Percentiles rank a stretch among this genome's conserved stretches.
Conservation (phyloP, 1,140 invertebrate genomes). For the Acromyrmex echinatior region DNA sequence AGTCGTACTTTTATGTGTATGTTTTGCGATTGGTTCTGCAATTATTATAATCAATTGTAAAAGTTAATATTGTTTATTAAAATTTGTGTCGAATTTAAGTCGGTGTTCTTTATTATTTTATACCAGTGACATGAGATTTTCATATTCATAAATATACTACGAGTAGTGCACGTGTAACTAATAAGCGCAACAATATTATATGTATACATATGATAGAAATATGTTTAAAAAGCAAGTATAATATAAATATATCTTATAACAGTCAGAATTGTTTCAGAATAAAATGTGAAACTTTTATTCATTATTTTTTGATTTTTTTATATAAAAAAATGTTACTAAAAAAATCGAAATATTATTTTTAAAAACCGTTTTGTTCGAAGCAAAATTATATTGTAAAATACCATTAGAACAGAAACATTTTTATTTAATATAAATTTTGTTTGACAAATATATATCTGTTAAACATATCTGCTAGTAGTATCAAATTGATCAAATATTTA, state of each 20-base stretch:
- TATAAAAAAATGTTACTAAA: background rate
- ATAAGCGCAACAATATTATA: background rate
- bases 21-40: background rate
- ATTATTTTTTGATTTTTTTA: background rate
- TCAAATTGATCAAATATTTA: too few species aligned
- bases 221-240: background rate
- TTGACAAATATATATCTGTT: background rate
- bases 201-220: too few species aligned
- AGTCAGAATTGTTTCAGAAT: background rate
- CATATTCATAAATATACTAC: background rate
- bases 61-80: background rate
- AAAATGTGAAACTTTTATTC: background rate
- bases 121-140: background rate
- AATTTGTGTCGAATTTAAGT: background rate
- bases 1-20: background rate
- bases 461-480: too few species aligned
- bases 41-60: constrained; percentile 1
- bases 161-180: background rate
- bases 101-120: background rate
- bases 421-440: background rate
- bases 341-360: background rate
- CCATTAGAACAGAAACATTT: background rate
- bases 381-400: background rate
- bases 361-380: background rate
- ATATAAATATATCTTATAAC: background rate